Evolutionary conservation across 1,140 invertebrate species (phyloP).

Genomic region (Helicoverpa armigera): DNA sequence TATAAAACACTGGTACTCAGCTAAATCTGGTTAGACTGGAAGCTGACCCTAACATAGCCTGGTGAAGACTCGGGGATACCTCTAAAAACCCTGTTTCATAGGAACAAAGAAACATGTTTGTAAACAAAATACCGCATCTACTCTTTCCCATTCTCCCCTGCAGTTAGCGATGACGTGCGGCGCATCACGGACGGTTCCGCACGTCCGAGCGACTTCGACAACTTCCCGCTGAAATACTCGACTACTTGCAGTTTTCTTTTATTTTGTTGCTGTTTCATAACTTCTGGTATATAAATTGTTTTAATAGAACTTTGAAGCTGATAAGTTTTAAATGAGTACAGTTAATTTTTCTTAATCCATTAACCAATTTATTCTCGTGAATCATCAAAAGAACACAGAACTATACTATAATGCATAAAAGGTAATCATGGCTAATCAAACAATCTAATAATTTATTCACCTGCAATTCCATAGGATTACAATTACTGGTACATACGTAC

Average conservation of each 20-base stretch:
- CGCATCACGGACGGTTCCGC: slow-evolving; percentile 22
- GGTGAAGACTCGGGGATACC: too few species aligned
- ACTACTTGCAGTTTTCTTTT: neutral
- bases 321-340: neutral
- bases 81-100: too few species aligned
- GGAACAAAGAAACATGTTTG: neutral
- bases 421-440: neutral
- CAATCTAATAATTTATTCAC: neutral
- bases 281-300: too few species aligned
- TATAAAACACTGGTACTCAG: too few species aligned
- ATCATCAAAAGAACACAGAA: too few species aligned
- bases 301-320: too few species aligned
- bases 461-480: neutral
- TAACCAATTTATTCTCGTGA: too few species aligned
- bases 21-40: too few species aligned
- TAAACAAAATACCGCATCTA: slow-evolving; percentile 16
- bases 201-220: slow-evolving; percentile 13
- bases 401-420: too few species aligned
- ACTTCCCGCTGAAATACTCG: neutral
- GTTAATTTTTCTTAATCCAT: neutral
- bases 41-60: too few species aligned
- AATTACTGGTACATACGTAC: neutral
- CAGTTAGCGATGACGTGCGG: neutral
- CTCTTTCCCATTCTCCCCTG: neutral
- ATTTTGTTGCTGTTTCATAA: neutral